phyloP scores from a whole-genome alignment of 1,140 invertebrate genomes.

The Reticulitermes speratus region DNA sequence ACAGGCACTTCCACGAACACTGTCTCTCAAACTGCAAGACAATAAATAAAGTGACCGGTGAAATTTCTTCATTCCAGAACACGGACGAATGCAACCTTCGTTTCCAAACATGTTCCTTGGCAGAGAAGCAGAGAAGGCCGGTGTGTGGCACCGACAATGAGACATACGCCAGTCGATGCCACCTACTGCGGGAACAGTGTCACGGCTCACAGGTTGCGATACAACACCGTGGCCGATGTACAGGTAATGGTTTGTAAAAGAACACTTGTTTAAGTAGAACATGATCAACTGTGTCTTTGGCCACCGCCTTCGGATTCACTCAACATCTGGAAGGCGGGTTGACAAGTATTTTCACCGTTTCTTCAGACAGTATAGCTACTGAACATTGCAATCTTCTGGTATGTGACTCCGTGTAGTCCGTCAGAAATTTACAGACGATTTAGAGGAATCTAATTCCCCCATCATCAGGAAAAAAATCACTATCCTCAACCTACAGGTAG shows the following conservation, averaged over 20 bases:
- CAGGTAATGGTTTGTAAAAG: slow-evolving; percentile 51
- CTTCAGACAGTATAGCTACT: too few relatives aligned
- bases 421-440: too few relatives aligned
- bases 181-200: slow-evolving; percentile 72
- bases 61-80: background rate
- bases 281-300: background rate
- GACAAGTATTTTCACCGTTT: too few relatives aligned
- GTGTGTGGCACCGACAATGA: slow-evolving; percentile 80
- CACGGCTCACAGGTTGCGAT: slow-evolving; percentile 64
- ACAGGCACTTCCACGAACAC: too few relatives aligned
- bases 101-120: background rate
- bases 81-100: background rate
- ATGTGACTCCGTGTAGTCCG: too few relatives aligned
- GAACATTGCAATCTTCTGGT: too few relatives aligned
- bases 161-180: slow-evolving; percentile 76
- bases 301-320: background rate
- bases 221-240: slow-evolving; percentile 69
- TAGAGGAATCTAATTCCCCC: too few relatives aligned
- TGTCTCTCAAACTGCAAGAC: too few relatives aligned
- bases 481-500: too few relatives aligned
- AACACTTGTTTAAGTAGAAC: background rate
- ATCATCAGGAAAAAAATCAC: too few relatives aligned
- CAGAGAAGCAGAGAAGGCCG: slow-evolving; percentile 46
- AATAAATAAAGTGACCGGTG: too few relatives aligned
- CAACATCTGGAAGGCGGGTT: too few relatives aligned